These are phyloP conservation scores for Caenorhabditis wallacei DNA, from an alignment of 2,888 invertebrate genomes.

Conservation along the genomic window DNA sequence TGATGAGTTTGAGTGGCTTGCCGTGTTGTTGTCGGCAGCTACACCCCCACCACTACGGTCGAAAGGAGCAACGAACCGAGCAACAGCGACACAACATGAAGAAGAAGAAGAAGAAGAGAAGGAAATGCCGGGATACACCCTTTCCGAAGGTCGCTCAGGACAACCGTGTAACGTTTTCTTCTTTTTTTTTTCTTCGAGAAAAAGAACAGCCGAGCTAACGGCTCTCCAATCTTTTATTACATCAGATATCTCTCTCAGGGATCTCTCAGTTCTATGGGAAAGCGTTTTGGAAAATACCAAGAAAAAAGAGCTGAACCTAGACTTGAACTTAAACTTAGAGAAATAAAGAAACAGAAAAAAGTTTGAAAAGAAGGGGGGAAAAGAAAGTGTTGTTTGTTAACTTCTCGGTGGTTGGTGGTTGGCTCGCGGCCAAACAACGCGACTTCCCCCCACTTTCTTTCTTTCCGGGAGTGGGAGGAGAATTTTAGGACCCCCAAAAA, in stretches of 20 bases:
- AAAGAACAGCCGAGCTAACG: constrained; percentile 10
- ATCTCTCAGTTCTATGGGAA: constrained; percentile 20
- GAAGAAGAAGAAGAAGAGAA: neutral
- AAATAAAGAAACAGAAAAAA: constrained; percentile 2
- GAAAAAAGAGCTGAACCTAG: constrained; percentile 1
- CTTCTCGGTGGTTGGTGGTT: constrained; percentile 56
- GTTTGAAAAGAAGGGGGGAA: constrained; percentile 10
- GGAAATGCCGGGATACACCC: neutral
- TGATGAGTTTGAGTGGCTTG: constrained; percentile 61
- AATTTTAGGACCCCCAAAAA: constrained; percentile 26
- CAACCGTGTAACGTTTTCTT: constrained; percentile 22
- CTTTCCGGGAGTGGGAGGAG: constrained; percentile 29
- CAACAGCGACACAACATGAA: neutral
- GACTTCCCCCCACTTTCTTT: constrained; percentile 30
- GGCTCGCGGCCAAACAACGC: constrained; percentile 62
- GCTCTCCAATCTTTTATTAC: constrained; percentile 7
- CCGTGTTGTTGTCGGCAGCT: constrained; percentile 44
- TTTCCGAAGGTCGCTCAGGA: constrained; percentile 13
- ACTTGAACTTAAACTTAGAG: constrained; percentile 9
- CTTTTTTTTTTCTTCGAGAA: constrained; percentile 10
- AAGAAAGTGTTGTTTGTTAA: constrained; percentile 64
- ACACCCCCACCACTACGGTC: constrained; percentile 18
- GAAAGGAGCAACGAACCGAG: constrained; percentile 8
- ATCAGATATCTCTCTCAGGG: constrained; percentile 16
- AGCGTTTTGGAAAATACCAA: neutral